phyloP scores from a whole-genome alignment of 2,113 vertebrate genomes.

The Nanorana parkeri region DNA sequence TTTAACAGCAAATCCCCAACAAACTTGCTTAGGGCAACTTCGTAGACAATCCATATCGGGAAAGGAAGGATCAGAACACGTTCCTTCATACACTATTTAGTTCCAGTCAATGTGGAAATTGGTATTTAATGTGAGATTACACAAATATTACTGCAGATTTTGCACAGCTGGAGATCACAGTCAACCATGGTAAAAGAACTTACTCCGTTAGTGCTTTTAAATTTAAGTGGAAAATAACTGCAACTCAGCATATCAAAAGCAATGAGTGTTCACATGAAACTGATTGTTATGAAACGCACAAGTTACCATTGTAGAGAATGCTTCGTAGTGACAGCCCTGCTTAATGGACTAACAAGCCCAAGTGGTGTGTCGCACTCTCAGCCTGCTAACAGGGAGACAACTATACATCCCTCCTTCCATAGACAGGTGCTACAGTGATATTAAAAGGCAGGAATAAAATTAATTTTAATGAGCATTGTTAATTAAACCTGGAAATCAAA shows the following conservation, averaged over 20 bases:
- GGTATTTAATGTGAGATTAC: constrained; percentile 12
- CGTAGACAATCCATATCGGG: too few relatives aligned
- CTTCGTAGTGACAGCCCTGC: constrained; percentile 1
- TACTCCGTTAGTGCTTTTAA: not conserved
- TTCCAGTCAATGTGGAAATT: not conserved
- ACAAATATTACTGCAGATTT: constrained; percentile 38
- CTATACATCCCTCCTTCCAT: constrained; percentile 58
- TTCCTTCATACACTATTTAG: not conserved
- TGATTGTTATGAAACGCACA: constrained; percentile 18
- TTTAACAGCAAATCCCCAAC: too few relatives aligned
- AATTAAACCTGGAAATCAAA: constrained; percentile 79
- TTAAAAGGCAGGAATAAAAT: constrained; percentile 76
- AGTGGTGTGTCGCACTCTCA: not conserved
- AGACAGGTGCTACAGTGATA: constrained; percentile 74
- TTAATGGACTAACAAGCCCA: constrained; percentile 15
- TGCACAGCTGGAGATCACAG: constrained; percentile 49
- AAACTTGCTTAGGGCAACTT: too few relatives aligned
- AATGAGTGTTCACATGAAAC: constrained; percentile 18
- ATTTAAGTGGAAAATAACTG: constrained; percentile 66
- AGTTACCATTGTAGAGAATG: constrained; percentile 1
- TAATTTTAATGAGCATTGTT: constrained; percentile 76
- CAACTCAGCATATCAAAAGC: constrained; percentile 68
- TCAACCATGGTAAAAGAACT: constrained; percentile 11
- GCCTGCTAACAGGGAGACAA: not conserved
- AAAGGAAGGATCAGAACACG: not conserved